Percentiles rank a stretch among this genome's conserved stretches.
Conservation (phyloP, 1,140 invertebrate genomes). For the Rhopalosiphum padi region DNA sequence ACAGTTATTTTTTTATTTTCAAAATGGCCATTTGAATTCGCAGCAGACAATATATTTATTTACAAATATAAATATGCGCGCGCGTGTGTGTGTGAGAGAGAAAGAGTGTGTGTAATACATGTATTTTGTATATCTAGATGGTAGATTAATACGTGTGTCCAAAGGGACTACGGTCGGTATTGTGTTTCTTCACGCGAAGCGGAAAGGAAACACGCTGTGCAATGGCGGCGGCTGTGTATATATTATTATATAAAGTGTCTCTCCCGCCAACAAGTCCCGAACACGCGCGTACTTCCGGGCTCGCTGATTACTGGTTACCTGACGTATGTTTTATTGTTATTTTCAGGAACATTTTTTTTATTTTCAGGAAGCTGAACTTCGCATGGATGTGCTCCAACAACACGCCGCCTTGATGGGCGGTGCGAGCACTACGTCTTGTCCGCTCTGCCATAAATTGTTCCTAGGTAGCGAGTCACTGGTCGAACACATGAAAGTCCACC, state of each 20-base stretch:
- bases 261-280: constrained; percentile 32
- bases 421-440: constrained; percentile 78
- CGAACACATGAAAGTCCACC: constrained; percentile 94
- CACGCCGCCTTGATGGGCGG: constrained; percentile 80
- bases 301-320: constrained; percentile 34
- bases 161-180: neutral
- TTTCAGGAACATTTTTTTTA: constrained; percentile 58
- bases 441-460: constrained; percentile 92
- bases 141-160: neutral
- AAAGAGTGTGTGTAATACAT: neutral
- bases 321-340: constrained; percentile 50
- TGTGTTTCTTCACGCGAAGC: constrained; percentile 41
- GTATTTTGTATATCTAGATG: neutral
- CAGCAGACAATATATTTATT: neutral
- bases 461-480: constrained; percentile 89
- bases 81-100: no score
- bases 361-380: constrained; percentile 80
- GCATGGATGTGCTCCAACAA: constrained; percentile 89
- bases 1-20: constrained; percentile 9
- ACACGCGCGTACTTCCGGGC: constrained; percentile 37
- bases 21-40: constrained; percentile 29
- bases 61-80: neutral
- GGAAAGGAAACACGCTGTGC: constrained; percentile 29
- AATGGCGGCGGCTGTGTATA: constrained; percentile 5
- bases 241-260: neutral